These are phyloP conservation scores for Limosa lapponica DNA, from an alignment of 2,797 vertebrate genomes.

Conservation along the genomic window DNA sequence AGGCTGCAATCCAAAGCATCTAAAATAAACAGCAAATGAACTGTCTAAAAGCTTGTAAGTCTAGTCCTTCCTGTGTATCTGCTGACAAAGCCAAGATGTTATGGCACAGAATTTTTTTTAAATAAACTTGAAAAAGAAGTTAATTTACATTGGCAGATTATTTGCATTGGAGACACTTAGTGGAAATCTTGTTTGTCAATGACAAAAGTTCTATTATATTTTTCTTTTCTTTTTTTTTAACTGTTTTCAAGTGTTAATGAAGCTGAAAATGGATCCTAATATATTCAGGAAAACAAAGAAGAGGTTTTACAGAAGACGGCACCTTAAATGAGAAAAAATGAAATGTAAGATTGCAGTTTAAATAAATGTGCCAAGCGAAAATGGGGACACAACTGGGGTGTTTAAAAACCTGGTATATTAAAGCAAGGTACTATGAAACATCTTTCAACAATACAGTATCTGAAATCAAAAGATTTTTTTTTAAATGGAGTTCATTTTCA, in stretches of 20 bases:
- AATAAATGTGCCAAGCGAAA: neutral
- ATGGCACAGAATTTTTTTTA: neutral
- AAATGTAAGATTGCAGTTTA: neutral
- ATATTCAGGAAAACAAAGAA: neutral
- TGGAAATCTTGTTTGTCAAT: neutral
- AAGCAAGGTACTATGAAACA: neutral
- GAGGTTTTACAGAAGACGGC: neutral
- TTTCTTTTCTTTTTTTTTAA: neutral
- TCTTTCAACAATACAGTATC: neutral
- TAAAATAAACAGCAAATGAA: slow-evolving; percentile 29
- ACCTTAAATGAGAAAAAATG: neutral
- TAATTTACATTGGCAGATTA: neutral
- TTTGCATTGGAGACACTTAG: neutral
- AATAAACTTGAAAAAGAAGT: neutral
- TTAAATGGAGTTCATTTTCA: neutral
- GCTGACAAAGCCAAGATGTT: neutral
- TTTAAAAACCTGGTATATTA: neutral
- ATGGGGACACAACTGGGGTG: fast-evolving
- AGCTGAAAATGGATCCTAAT: neutral
- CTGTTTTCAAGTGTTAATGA: neutral
- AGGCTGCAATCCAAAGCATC: neutral
- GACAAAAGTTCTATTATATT: neutral
- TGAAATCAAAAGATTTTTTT: neutral
- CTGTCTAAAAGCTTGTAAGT: neutral
- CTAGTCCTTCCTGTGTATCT: neutral